phyloP scores from a whole-genome alignment of 2,888 invertebrate genomes.

The Agelastica alni region DNA sequence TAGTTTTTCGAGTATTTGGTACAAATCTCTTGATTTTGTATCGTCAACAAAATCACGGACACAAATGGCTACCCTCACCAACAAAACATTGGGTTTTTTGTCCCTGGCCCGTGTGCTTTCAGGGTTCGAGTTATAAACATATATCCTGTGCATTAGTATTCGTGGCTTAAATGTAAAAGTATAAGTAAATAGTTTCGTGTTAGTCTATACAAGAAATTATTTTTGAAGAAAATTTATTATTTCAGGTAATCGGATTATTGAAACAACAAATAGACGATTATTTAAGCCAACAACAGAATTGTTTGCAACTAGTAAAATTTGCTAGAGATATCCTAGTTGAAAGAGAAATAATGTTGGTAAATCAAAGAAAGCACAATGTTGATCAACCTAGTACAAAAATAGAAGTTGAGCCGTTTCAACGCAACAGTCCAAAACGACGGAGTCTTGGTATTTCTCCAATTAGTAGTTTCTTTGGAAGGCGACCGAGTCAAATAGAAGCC shows the following conservation, averaged over 20 bases:
- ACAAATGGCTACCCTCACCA: too few relatives aligned
- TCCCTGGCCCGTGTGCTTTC: too few relatives aligned
- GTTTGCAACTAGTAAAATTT: slow-evolving; percentile 70
- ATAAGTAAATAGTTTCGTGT: too few relatives aligned
- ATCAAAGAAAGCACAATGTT: slow-evolving; percentile 67
- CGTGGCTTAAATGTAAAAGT: too few relatives aligned
- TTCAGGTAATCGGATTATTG: slow-evolving; percentile 73
- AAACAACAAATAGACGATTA: slow-evolving; percentile 87
- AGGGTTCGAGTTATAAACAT: too few relatives aligned
- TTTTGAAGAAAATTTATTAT: too few relatives aligned
- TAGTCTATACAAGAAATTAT: too few relatives aligned
- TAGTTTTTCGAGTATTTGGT: too few relatives aligned
- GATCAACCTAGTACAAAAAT: slow-evolving; percentile 47
- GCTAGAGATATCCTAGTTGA: slow-evolving; percentile 79
- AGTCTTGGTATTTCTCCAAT: slow-evolving; percentile 79
- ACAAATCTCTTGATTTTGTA: too few relatives aligned
- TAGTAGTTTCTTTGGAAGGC: slow-evolving; percentile 63
- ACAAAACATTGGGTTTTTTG: too few relatives aligned
- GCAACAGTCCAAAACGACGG: slow-evolving; percentile 72
- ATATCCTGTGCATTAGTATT: too few relatives aligned
- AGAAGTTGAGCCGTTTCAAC: slow-evolving; percentile 60
- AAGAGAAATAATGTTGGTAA: slow-evolving; percentile 76
- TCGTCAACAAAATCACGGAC: too few relatives aligned
- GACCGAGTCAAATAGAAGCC: slow-evolving; percentile 59
- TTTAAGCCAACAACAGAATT: slow-evolving; percentile 65